phyloP scores from a whole-genome alignment of 2,797 vertebrate species.

The Sebastiscus albofasciatus region DNA sequence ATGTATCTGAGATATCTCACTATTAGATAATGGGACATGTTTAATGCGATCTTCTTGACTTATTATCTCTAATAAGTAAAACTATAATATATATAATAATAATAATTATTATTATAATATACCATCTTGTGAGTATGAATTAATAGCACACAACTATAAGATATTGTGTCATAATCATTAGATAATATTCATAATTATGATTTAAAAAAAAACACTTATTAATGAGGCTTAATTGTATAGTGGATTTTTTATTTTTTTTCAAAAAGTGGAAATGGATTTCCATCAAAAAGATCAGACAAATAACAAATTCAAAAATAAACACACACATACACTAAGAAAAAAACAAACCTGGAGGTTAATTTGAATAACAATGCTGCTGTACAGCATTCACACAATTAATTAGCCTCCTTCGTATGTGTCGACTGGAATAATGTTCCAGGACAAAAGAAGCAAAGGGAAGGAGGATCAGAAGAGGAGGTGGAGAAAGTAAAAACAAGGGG shows the following conservation, averaged over 20 bases:
- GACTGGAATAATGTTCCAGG: neutral
- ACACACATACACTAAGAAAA: neutral
- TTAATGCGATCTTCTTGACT: neutral
- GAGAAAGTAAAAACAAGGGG: constrained; percentile 27
- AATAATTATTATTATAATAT: neutral
- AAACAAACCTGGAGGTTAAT: neutral
- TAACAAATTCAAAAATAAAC: neutral
- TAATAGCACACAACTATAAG: neutral
- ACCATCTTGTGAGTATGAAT: neutral
- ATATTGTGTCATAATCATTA: neutral
- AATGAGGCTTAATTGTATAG: neutral
- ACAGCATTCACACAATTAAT: too few relatives aligned
- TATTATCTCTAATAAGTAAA: neutral
- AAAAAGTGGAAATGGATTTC: neutral
- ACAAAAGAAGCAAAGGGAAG: neutral
- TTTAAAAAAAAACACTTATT: neutral
- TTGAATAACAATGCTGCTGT: neutral
- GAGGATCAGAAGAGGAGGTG: constrained; percentile 35
- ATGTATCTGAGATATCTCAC: neutral
- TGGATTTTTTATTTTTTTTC: neutral
- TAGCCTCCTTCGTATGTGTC: neutral
- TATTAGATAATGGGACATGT: neutral
- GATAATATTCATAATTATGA: neutral
- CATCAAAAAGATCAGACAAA: neutral
- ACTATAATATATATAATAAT: too few relatives aligned